Base-by-base conservation (phyloP, 1,140 invertebrate genomes). In the Trinorchestia longiramus region DNA sequence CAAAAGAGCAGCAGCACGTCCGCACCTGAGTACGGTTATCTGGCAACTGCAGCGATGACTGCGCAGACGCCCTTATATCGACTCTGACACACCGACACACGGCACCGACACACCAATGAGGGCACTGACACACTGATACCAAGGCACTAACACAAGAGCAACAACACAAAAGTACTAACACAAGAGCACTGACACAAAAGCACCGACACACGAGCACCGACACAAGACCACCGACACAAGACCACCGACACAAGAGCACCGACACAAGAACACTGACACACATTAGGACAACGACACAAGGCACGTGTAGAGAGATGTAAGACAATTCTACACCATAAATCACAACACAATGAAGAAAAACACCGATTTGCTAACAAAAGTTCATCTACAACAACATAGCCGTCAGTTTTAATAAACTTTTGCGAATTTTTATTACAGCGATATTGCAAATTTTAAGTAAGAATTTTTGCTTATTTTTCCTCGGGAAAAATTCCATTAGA, bases 21-120 rank as follows among this genome's bases (percentile, higher is more conserved):
- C 41, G 88, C 88, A 41, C 88, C 43, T 43, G 41, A 43, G 43
- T 28, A 90, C 41, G 43, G 41, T 41, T 90, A 15, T 41, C 43
- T 41, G 43, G 23, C 88, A 90, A 90, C 88, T 90, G 88, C 88
- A 90, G 88, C 88, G 43, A 41, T 41, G n/a, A 42, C 88, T 90
- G 88, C 88, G 88, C 88, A 90, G 88, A 11, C 88, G 88, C 88
- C 43, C 88, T 90, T 77, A 77, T 77, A 77, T 77, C 62, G 62
- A 77, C 62, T 77, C 28, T 36, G 62, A 77, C 62, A 77, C 62
- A 77, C 41, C 88, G 88, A 42, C 41, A 41, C 88, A 90, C 41
- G 36, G 87, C 41, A 90, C 43, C 88, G 88, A 90, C 88, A 43
- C 43, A 42, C 8, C n/a, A n/a, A n/a, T n/a, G n/a, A n/a, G n/a